phyloP scores from a whole-genome alignment of 2,113 vertebrate species.

The Ctenodactylus gundi region DNA sequence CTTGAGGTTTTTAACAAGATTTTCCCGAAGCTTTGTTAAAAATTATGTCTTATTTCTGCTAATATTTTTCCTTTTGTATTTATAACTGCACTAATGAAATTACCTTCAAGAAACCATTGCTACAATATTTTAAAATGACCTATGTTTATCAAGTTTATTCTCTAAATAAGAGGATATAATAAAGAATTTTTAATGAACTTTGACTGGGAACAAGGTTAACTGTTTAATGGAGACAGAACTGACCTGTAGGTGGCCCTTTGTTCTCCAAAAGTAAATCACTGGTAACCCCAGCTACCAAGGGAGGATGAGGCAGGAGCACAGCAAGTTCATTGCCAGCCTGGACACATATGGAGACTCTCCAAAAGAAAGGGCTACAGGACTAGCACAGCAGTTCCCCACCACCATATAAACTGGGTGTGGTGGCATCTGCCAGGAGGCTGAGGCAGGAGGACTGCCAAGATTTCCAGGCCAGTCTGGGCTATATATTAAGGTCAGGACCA shows the following conservation, averaged over 20 bases:
- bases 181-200: slow-evolving; percentile 71
- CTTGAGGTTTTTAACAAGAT: slow-evolving; percentile 73
- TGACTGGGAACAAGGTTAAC: slow-evolving; percentile 45
- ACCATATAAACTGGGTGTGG: no score
- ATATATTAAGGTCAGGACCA: neutral
- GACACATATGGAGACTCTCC: no score
- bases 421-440: neutral
- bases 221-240: slow-evolving; percentile 28
- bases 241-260: slow-evolving; percentile 31
- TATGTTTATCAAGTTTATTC: slow-evolving; percentile 66
- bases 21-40: slow-evolving; percentile 69
- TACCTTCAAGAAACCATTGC: slow-evolving; percentile 55
- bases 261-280: neutral
- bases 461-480: neutral
- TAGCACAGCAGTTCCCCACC: no score
- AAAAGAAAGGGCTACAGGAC: no score
- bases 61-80: slow-evolving; percentile 64
- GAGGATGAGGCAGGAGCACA: neutral
- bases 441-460: neutral
- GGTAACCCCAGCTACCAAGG: neutral
- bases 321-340: neutral
- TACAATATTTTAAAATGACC: slow-evolving; percentile 62
- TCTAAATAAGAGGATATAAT: slow-evolving; percentile 67
- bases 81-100: slow-evolving; percentile 69
- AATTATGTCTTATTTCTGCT: slow-evolving; percentile 69